These are phyloP conservation scores for Nemopilema nomurai DNA, from an alignment of 30 jellyfish, hydroid and myxozoan species.

Conservation along the genomic window DNA sequence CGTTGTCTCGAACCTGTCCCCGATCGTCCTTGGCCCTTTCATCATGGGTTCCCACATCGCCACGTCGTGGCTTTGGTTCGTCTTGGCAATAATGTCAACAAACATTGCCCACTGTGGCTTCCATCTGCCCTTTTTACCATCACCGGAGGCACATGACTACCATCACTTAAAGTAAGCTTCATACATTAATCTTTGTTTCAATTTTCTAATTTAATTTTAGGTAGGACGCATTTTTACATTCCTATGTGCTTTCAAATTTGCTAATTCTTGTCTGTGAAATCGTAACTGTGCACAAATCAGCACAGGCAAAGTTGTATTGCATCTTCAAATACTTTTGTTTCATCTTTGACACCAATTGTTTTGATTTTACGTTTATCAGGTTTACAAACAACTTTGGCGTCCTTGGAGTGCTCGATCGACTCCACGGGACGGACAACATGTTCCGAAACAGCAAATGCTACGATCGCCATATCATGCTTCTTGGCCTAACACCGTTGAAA, in stretches of 20 bases:
- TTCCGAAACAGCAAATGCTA: slow-evolving; percentile 89
- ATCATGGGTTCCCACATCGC: slow-evolving; percentile 94
- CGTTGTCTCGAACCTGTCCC: slow-evolving; percentile 64
- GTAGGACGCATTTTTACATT: too few relatives aligned
- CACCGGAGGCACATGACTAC: slow-evolving; percentile 97
- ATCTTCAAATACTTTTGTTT: neutral
- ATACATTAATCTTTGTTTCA: too few relatives aligned
- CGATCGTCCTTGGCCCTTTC: slow-evolving; percentile 79
- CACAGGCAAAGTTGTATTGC: too few relatives aligned
- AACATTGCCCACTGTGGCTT: slow-evolving; percentile 87
- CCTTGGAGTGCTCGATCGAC: slow-evolving; percentile 93
- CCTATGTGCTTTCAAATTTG: neutral
- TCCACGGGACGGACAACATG: slow-evolving; percentile 95
- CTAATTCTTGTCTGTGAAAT: neutral
- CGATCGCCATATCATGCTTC: slow-evolving; percentile 90
- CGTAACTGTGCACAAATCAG: too few relatives aligned
- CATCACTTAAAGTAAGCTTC: slow-evolving; percentile 87
- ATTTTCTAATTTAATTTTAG: too few relatives aligned
- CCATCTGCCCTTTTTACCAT: slow-evolving; percentile 92
- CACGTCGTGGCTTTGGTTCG: slow-evolving; percentile 77
- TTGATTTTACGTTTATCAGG: slow-evolving; percentile 23
- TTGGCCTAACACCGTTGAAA: slow-evolving; percentile 84
- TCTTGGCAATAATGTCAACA: slow-evolving; percentile 71
- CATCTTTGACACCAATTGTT: neutral
- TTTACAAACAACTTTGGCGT: slow-evolving; percentile 93